Base-by-base conservation (phyloP, 1,140 invertebrate genomes). In the Cyclargus thomasi region DNA sequence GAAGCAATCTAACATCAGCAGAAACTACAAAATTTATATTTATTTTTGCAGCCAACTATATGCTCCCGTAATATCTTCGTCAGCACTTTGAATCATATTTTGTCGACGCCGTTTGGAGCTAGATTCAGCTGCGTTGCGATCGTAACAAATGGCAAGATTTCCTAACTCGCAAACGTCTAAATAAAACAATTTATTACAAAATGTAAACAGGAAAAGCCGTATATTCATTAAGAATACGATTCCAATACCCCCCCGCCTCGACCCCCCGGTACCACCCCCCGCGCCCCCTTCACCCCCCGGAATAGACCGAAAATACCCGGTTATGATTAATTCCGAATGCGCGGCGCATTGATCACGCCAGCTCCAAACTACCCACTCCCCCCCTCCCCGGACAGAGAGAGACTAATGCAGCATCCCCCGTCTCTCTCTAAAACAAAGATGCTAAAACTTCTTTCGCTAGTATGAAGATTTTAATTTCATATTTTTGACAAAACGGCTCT, bases 381-480 rank as follows among this genome's bases (percentile, higher is more conserved):
- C 76, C 66, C 70, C 67, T 68, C 76, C 74, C 74, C 64, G 69
- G 80, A 55, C 65, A 71, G 83, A 88, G 82, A 77, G 81, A 82
- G 85, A 90, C 87, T 88, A 88, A 90, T 86, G 83, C 87, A 84
- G 71, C 78, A 73, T 79, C 78, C 70, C 70, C 80, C 77, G 72
- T 90, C 86, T 90, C 87, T 72, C 80, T 90, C 87, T 90, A 90
- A 90, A 90, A 90, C 87, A 90, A 90, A 90, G 87, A 90, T 90
- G 87, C 87, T 90, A 88, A 90, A 90, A 90, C 86, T 90, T 90
- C 87, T 90, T 90, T 90, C 87, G 86, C 86, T 88, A 88, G 85
- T 90, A 90, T 90, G 86, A 90, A 90, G 87, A 90, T 88, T 90
- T 90, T 90, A 90, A 90, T 90, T 90, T 90, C 87, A 90, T 90